Conservation (phyloP, 2,113 vertebrate genomes). For the Eretmochelys imbricata region DNA sequence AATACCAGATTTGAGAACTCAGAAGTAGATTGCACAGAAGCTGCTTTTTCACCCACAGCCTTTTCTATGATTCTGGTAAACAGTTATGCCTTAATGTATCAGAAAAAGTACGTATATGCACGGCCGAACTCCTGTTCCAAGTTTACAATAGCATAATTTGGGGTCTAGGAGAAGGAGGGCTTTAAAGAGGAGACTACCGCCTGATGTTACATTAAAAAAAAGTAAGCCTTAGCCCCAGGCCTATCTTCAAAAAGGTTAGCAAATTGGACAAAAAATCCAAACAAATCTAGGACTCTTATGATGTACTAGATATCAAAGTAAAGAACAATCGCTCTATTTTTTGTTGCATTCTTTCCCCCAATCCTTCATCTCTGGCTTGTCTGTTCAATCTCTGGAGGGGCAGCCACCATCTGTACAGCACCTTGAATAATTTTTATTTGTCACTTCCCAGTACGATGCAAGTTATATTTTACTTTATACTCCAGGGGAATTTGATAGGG, state of each 20-base stretch:
- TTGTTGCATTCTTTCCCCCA: neutral
- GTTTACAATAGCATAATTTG: neutral
- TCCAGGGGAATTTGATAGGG: neutral
- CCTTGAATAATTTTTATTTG: neutral
- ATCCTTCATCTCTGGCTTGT: neutral
- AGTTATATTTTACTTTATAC: neutral
- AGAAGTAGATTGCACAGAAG: neutral
- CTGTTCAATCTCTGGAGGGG: neutral
- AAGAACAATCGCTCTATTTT: neutral
- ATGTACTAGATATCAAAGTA: neutral
- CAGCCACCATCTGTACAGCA: neutral
- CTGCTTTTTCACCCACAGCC: neutral
- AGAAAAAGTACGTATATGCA: neutral
- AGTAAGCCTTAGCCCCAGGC: neutral
- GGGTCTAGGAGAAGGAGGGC: neutral
- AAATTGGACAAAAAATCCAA: neutral
- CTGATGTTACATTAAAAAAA: neutral
- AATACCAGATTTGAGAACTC: neutral
- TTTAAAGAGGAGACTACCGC: neutral
- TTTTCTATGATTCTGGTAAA: neutral
- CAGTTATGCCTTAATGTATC: neutral
- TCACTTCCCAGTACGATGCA: neutral
- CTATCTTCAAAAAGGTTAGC: neutral
- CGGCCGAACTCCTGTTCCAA: neutral
- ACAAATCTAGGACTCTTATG: neutral